Conservation (phyloP, 2,888 invertebrate species). For the Lepidonotus clava region DNA sequence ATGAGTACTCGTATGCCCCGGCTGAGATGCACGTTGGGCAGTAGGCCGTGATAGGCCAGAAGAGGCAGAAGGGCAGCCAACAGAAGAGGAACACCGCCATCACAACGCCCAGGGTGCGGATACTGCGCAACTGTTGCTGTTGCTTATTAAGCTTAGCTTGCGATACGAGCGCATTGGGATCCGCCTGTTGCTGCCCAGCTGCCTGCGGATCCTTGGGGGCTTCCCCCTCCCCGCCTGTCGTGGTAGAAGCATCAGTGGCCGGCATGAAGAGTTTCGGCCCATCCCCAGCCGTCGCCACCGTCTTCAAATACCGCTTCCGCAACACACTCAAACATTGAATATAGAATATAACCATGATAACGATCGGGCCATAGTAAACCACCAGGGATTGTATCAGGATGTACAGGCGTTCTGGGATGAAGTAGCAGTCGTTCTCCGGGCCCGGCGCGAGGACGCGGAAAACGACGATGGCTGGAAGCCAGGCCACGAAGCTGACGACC, state of each 20-base stretch:
- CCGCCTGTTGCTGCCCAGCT: not conserved
- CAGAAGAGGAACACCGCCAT: slow-evolving; percentile 69
- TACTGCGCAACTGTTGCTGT: slow-evolving; percentile 53
- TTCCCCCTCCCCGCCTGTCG: not conserved
- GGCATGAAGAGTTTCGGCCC: not conserved
- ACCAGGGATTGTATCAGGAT: slow-evolving; percentile 33
- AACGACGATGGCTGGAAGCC: slow-evolving; percentile 56
- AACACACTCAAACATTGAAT: slow-evolving; percentile 45
- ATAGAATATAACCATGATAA: slow-evolving; percentile 58
- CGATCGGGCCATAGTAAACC: slow-evolving; percentile 55
- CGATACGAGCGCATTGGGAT: not conserved
- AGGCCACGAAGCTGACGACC: slow-evolving; percentile 53
- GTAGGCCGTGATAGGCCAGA: slow-evolving; percentile 68
- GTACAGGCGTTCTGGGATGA: slow-evolving; percentile 51
- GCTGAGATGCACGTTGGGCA: slow-evolving; percentile 58
- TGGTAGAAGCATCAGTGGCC: not conserved
- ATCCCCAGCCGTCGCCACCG: not conserved
- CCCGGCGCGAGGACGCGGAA: slow-evolving; percentile 28
- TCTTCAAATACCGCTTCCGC: slow-evolving; percentile 34
- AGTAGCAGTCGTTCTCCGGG: slow-evolving; percentile 54
- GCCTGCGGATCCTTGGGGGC: not conserved
- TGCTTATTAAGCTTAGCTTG: slow-evolving; percentile 19
- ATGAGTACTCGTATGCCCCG: slow-evolving; percentile 54
- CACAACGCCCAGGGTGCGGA: slow-evolving; percentile 66
- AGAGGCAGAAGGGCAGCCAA: slow-evolving; percentile 71